Evolutionary conservation across 2,113 vertebrate species (phyloP), one percentile per base, ranked within the genome.

Genomic region (Trichomycterus rosablanca): DNA sequence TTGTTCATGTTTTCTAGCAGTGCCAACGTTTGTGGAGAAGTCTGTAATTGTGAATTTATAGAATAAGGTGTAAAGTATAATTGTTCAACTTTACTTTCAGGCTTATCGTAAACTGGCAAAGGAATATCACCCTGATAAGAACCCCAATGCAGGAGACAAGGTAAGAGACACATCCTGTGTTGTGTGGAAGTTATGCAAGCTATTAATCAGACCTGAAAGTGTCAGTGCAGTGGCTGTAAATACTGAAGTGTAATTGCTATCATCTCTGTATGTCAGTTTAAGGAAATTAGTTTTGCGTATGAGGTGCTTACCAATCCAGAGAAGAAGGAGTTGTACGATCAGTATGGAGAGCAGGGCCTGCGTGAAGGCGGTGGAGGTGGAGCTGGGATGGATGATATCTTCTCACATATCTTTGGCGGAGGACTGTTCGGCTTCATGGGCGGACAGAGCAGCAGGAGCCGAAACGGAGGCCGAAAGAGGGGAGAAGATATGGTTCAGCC

Each of bases 261-360:
- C n/a, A 30, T 56, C 9, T 35, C 37, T 48, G 9, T 46, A 12
- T 51, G 10, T 48, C 49, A 98, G 95, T 98, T 98, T 80, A 99
- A 99, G 86, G 96, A 98, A 82, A 97, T 99, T 71, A 99, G 95
- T 67, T 99, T 99, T 88, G 96, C 96, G 1, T 99, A 98, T 67
- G 96, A 99, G 83, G 96, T 99, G 0, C 70, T 99, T 56, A 94
- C 95, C 52, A 97, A 96, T 66, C 94, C 94, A 0, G 96, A 99
- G 78, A 99, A 99, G 57, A 93, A 94, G 1, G 94, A 98, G 63
- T 80, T 98, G 2, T 99, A 98, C 46, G 94, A 99, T 79, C 84
- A 94, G 18, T 98, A 97, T 81, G 96, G 96, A 69, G 96, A 99
- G 39, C 94, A 99, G 78, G 96, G 96, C 0, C 87, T 99, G 43